Evolutionary conservation across 2,113 vertebrate genomes (phyloP), one percentile per base, ranked within the genome.

Genomic region (Columba livia): DNA sequence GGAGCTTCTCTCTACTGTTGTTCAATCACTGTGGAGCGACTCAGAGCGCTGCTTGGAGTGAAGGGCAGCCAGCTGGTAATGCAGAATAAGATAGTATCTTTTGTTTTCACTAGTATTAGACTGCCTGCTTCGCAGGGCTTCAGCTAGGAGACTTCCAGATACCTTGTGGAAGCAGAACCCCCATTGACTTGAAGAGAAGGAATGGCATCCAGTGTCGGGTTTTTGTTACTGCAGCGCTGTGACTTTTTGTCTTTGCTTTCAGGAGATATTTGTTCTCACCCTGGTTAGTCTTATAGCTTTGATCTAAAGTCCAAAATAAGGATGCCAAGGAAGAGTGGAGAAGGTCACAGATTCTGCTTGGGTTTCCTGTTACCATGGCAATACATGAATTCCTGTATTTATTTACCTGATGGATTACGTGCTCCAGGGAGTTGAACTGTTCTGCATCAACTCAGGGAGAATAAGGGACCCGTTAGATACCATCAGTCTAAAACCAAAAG

Each of bases 351-450:
- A 90, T 81, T 85, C 75, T 61, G 65, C 92, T 75, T 93, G 74
- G 65, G 74, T 89, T 93, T 90, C 83, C 74, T 66, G 95, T 96
- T 96, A 42, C 96, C 92, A 81, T 90, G 86, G 88, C 32, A 42
- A 93, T 85, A 62, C 67, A 12, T 29, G 24, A 85, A 89, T 82
- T 75, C 83, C 79, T 69, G 53, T 95, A 72, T 92, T 96, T 96
- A 87, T 96, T 96, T 97, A 95, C 95, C 90, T 96, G 96, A 61
- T 82, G 77, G 90, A 92, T 96, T 79, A 81, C 1, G 3, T 64
- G 90, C 93, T 92, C 25, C 44, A n/a, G 86, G 93, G 90, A 79
- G 74, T 32, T 90, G 69, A 83, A 57, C 75, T 83, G 13, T 81
- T 91, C 90, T 75, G 77, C 77, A 42, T 93, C 73, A 2, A 2